A percentile compares a stretch with the other conserved stretches of the same genome.
Conservation (phyloP, 2,113 vertebrate species). For the Anolis sagrei region DNA sequence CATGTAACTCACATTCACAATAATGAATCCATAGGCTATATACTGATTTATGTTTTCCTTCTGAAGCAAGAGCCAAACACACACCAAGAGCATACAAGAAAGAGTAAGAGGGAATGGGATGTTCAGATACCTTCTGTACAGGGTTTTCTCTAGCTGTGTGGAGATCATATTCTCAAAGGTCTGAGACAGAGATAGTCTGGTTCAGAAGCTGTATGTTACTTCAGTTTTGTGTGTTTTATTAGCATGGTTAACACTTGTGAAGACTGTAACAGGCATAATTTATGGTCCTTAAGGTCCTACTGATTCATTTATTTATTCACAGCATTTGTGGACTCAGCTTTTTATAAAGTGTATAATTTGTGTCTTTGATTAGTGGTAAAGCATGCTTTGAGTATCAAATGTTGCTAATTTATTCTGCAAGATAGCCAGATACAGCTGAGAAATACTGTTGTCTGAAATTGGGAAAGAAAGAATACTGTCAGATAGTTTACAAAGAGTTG, state of each 20-base stretch:
- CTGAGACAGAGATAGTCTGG: too few relatives aligned
- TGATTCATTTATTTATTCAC: background rate
- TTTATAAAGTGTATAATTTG: background rate
- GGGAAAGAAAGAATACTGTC: background rate
- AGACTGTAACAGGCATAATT: too few relatives aligned
- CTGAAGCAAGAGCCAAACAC: constrained; percentile 8
- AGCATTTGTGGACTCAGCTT: background rate
- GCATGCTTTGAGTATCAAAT: background rate
- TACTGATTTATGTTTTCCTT: constrained; percentile 1
- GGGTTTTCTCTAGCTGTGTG: background rate
- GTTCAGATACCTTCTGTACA: too few relatives aligned
- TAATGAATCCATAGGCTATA: background rate
- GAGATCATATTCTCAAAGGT: background rate
- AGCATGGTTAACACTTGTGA: background rate
- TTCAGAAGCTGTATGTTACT: background rate
- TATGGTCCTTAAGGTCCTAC: background rate
- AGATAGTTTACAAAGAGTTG: too few relatives aligned
- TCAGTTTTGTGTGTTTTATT: background rate
- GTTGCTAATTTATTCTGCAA: too few relatives aligned
- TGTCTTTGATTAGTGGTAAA: background rate
- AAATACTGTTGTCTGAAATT: background rate
- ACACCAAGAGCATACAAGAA: constrained; percentile 6
- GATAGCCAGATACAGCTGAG: background rate
- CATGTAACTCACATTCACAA: background rate
- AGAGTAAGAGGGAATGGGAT: background rate